Evolutionary conservation across 2,113 vertebrate species (phyloP), one percentile per base, ranked within the genome.

Genomic region (cattle (Bos taurus)): DNA sequence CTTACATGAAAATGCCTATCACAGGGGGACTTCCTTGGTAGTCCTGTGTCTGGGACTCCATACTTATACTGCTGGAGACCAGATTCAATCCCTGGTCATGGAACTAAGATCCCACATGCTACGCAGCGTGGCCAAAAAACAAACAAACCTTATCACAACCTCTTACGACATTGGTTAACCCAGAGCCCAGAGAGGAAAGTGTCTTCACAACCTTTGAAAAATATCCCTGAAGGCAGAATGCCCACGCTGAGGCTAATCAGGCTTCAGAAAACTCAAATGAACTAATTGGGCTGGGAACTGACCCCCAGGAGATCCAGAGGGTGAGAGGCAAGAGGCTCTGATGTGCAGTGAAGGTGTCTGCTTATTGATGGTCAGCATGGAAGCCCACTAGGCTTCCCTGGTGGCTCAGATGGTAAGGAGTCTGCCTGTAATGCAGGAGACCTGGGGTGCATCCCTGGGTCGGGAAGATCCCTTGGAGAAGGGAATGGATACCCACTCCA

Each of bases 81-180:
- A 48, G 28, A 17, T 48, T 80, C 77, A 48, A 4, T 21, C 28
- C 48, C 30, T 2, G 17, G 48, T 52, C 17, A 19, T 30, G 30
- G 78, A n/a, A 52, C 28, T 80, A 52, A 52, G 48, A 81, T 81
- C 48, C 78, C 28, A 81, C 30, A 52, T 21, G 48, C 46, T 21
- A 30, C 2, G 1, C 46, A 33, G 30, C 0, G 0, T 3, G 28
- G 78, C 78, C 48, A 81, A 33, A 33, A 33, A 19, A 52, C 48
- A 81, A 33, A 33, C 10, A 50, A 81, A 21, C 17, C 78, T 19
- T 81, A 81, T 50, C 25, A 33, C 57, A 50, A 14, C 25, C 64
- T 86, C 56, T 50, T 36, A 90, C 16, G 21, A 57, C 50, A 48
- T 1, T 15, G 26, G 36, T 15, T 84, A 60, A 40, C 78, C 40